phyloP scores from a whole-genome alignment of 2,113 vertebrate genomes.

The Marmota monax region DNA sequence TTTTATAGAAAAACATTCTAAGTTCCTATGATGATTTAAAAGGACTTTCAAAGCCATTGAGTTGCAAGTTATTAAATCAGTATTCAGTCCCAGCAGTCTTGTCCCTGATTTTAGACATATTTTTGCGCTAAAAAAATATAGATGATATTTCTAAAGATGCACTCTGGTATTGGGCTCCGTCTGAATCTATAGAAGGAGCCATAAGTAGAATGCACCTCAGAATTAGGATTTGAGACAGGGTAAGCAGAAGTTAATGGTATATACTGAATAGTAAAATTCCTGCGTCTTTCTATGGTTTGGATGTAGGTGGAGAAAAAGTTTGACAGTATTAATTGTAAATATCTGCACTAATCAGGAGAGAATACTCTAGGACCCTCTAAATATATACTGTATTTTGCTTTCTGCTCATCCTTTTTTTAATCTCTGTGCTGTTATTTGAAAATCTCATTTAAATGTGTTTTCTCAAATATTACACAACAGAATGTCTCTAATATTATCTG shows the following conservation, averaged over 20 bases:
- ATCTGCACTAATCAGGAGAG: neutral
- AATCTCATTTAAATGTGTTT: neutral
- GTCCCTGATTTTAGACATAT: neutral
- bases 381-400: neutral
- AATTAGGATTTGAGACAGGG: neutral
- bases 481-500: neutral
- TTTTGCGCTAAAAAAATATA: no score
- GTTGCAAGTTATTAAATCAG: neutral
- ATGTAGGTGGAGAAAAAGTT: neutral
- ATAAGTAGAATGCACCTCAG: neutral
- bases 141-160: neutral
- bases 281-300: no score
- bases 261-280: neutral
- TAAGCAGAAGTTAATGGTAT: neutral
- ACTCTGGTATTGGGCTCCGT: neutral
- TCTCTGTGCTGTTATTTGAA: neutral
- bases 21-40: neutral
- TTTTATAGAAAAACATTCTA: neutral
- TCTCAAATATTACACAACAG: neutral
- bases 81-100: neutral
- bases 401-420: neutral
- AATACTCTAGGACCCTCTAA: neutral
- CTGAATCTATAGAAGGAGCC: neutral
- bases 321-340: neutral
- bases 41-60: neutral